Evolutionary conservation across 2,888 invertebrate species (phyloP), one percentile per base, ranked within the genome.

Genomic region (Leptogaster cylindrica): DNA sequence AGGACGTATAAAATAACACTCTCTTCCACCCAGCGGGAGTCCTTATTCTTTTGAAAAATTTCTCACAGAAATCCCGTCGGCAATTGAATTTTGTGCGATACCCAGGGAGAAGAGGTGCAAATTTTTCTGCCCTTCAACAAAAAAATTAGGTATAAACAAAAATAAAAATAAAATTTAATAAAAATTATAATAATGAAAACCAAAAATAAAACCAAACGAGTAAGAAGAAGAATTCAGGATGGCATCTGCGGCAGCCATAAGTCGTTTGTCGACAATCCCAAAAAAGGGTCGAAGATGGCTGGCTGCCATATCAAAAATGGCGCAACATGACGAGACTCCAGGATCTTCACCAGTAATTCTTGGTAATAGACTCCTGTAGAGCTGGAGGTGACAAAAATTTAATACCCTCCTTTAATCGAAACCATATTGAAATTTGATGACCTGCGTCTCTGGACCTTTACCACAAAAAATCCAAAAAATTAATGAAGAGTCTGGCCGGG

Each of bases 381-480:
- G 61, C 44, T 65, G 31, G 41, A 65, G 67, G 69, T 64, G 69
- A 55, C 55, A 69, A 67, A 67, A 67, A 61, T 65, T 48, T 67
- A 69, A 69, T 67, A 65, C 65, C 55, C 50, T 65, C 69, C 69
- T 58, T 50, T 50, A 65, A 51, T 33, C 31, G 66, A 61, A 36
- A 61, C 67, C 67, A 67, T 67, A 61, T 67, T 67, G 67, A 67
- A 67, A 67, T 67, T 67, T 67, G 61, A 67, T 55, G 66, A 66
- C 25, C 31, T 55, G 55, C 55, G 33, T 55, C 55, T 39, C 55
- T 33, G 36, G 55, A 55, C 55, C n/a, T 55, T 55, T 33, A 61
- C 41, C n/a, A n/a, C n/a, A n/a, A n/a, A 61, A 61, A 61, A 41
- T 61, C 7, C 55, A 10, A 55, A 48, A 61, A 44, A 20, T 44